These are phyloP conservation scores for Meloe dianella DNA, from an alignment of 2,888 invertebrate genomes.

Conservation along the genomic window DNA sequence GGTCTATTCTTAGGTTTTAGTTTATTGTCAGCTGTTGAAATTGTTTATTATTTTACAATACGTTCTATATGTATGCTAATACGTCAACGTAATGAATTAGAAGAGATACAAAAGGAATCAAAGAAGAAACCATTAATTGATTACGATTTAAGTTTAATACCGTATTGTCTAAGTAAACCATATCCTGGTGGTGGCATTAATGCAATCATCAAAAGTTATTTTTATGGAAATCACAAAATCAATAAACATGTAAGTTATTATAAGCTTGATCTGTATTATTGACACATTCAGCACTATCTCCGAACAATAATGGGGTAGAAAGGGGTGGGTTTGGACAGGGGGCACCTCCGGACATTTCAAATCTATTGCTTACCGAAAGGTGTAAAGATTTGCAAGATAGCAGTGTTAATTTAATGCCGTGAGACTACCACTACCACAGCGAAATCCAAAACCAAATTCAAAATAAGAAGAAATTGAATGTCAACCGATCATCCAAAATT, in stretches of 20 bases:
- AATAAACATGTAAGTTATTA: constrained; percentile 31
- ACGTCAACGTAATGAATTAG: constrained; percentile 62
- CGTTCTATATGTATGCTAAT: constrained; percentile 70
- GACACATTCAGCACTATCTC: too few species aligned
- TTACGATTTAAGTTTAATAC: constrained; percentile 55
- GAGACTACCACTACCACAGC: too few species aligned
- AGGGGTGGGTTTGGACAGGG: constrained; percentile 24
- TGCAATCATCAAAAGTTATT: constrained; percentile 38
- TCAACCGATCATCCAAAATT: too few species aligned
- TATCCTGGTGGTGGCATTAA: constrained; percentile 45
- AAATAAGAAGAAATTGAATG: too few species aligned
- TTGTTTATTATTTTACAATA: constrained; percentile 78
- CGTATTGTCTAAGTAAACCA: constrained; percentile 51
- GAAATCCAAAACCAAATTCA: too few species aligned
- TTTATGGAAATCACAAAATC: constrained; percentile 13
- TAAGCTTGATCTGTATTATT: background rate
- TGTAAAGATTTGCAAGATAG: too few species aligned
- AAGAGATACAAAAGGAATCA: constrained; percentile 59
- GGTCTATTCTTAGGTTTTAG: constrained; percentile 78
- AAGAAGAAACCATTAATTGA: constrained; percentile 46
- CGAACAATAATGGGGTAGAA: too few species aligned
- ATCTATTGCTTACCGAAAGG: too few species aligned
- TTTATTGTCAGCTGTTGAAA: constrained; percentile 75
- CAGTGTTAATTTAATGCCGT: too few species aligned
- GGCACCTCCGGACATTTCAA: constrained; percentile 31